These are phyloP conservation scores for Choloepus hoffmanni DNA, from an alignment of 2,113 vertebrate species.

Conservation along the genomic window DNA sequence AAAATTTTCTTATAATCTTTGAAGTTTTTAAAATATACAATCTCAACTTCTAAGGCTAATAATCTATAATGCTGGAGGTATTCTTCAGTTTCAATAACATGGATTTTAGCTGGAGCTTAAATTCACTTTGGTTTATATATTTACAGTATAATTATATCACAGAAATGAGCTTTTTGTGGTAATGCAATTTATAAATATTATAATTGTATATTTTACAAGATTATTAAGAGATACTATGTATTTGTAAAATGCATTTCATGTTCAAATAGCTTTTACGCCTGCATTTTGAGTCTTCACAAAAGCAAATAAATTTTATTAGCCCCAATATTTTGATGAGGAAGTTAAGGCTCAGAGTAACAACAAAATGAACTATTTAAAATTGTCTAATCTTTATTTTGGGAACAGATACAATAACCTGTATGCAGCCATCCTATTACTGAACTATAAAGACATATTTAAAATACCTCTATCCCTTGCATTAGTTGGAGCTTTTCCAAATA, in stretches of 20 bases:
- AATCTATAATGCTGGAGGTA: background rate
- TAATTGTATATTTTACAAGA: background rate
- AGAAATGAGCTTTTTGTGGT: background rate
- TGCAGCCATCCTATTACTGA: background rate
- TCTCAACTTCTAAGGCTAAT: background rate
- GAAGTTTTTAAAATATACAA: constrained; percentile 24
- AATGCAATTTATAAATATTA: constrained; percentile 38
- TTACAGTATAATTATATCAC: background rate
- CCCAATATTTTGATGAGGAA: background rate
- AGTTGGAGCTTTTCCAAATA: background rate
- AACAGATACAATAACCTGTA: background rate
- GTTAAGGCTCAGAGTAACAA: background rate
- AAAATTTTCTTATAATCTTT: constrained; percentile 48
- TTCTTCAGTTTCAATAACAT: constrained; percentile 34
- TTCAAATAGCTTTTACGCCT: background rate
- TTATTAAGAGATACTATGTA: background rate
- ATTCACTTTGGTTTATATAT: background rate
- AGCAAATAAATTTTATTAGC: constrained; percentile 8
- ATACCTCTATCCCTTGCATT: background rate
- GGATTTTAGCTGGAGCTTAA: constrained; percentile 17
- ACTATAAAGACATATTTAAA: background rate
- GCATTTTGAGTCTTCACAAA: background rate
- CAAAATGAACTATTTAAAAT: background rate
- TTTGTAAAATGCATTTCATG: constrained; percentile 43
- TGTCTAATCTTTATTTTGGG: background rate